phyloP scores from a whole-genome alignment of 2,113 vertebrate genomes.

The Periophthalmodon schlosseri region DNA sequence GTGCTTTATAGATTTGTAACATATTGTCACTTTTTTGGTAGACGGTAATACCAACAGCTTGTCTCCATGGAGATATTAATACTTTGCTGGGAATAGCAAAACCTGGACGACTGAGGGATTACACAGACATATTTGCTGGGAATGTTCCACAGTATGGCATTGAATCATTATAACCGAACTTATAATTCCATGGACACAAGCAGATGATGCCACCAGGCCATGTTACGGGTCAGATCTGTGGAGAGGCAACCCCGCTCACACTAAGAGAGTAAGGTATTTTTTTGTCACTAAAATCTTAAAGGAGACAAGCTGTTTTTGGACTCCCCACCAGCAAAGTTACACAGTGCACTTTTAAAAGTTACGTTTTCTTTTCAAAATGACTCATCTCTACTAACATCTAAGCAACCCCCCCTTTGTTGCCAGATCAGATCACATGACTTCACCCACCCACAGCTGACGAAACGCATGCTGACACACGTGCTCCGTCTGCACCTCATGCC shows the following conservation, averaged over 20 bases:
- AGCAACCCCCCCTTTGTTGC: background rate
- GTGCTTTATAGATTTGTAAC: too few species aligned
- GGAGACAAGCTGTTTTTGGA: too few species aligned
- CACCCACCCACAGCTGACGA: constrained; percentile 27
- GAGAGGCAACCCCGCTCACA: too few species aligned
- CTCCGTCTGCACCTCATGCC: constrained; percentile 38
- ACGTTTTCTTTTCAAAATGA: background rate
- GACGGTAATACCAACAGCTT: background rate
- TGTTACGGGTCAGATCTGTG: too few species aligned
- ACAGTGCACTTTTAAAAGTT: background rate
- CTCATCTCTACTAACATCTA: constrained; percentile 3
- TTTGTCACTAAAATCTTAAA: too few species aligned
- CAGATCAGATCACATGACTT: background rate
- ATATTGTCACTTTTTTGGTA: background rate
- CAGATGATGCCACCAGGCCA: too few species aligned
- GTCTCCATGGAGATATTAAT: background rate
- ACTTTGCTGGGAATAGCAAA: background rate
- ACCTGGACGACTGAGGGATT: too few species aligned
- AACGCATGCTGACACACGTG: constrained; percentile 55
- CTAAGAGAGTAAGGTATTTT: background rate
- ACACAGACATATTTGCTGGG: background rate
- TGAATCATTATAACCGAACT: background rate
- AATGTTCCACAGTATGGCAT: background rate
- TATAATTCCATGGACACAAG: too few species aligned
- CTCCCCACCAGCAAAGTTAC: too few species aligned